Conservation (phyloP, 1,140 invertebrate genomes). For the Cephus cinctus region DNA sequence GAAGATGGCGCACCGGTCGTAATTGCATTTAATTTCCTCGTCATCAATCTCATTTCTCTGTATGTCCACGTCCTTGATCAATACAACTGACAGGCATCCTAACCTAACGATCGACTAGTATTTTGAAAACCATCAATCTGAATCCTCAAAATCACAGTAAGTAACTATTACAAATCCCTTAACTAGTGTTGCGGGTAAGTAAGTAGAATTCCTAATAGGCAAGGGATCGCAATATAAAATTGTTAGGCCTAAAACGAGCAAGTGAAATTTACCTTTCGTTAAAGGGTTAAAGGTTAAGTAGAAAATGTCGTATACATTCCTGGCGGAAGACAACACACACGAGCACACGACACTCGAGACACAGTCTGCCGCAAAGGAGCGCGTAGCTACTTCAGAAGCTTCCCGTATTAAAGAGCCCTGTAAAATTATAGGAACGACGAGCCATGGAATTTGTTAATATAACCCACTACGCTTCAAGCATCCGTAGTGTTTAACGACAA, state of each 20-base stretch:
- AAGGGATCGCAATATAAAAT: too few species aligned
- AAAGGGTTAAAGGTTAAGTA: slow-evolving; percentile 33
- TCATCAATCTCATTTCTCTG: neutral
- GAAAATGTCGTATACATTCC: slow-evolving; percentile 32
- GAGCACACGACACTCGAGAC: too few species aligned
- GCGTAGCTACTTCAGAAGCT: slow-evolving; percentile 41
- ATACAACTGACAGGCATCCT: neutral
- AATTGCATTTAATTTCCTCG: neutral
- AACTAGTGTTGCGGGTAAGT: too few species aligned
- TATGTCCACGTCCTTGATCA: neutral
- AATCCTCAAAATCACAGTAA: neutral
- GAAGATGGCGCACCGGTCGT: neutral
- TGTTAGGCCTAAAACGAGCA: slow-evolving; percentile 13
- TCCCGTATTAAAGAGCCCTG: slow-evolving; percentile 50
- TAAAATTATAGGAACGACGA: slow-evolving; percentile 54
- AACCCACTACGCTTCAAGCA: too few species aligned
- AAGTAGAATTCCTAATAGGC: too few species aligned
- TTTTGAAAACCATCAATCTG: too few species aligned
- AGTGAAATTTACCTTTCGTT: slow-evolving; percentile 16
- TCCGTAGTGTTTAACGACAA: too few species aligned
- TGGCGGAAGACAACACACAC: neutral
- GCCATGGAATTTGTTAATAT: slow-evolving; percentile 45
- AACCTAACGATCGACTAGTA: too few species aligned
- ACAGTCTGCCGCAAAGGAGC: slow-evolving; percentile 10
- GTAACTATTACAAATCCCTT: neutral